Evolutionary conservation across 2,113 vertebrate species (phyloP), one percentile per base, ranked within the genome.

Genomic region (Pygoscelis antarcticus): DNA sequence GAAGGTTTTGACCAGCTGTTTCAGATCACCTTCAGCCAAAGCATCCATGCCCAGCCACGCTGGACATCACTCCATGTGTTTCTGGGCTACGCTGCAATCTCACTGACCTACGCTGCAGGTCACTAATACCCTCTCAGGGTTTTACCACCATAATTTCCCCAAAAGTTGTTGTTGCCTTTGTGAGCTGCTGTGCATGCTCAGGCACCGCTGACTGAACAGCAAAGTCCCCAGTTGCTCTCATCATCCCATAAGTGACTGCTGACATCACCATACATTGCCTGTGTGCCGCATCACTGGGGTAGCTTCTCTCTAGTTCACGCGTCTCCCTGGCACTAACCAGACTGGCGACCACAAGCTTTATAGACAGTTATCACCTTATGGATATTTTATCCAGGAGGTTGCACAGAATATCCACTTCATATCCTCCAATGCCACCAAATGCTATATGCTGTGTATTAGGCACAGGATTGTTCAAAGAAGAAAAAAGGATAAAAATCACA

Each of bases 201-300:
- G 61, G 32, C 38, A n/a, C 51, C 10, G 5, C 51, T 70, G 36
- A 54, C 25, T 2, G 8, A 78, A 38, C 46, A 87, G 13, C 10
- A 6, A 64, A 47, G 62, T 25, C 51, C 29, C 22, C 19, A 34
- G 0, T 5, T 64, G 36, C 57, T 58, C 20, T 19, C 38, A 29
- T 27, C 47, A 52, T 22, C 49, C 64, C 68, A 21, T 11, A 62
- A 46, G 27, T 44, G 16, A 10, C 55, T 65, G 32, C 0, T 69
- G 74, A 38, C 29, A 11, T 32, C 7, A 1, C 5, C 11, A 3
- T 7, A 42, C 29, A 11, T 10, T 23, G n/a, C 34, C 27, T 4
- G 0, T 1, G 36, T 57, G 49, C 42, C 3, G 2, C 71, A 66
- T n/a, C 55, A 9, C 55, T 4, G 32, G 40, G 29, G 14, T 9